These are phyloP conservation scores for Poeciliopsis turrubarensis DNA, from an alignment of 2,113 vertebrate genomes.

Conservation along the genomic window DNA sequence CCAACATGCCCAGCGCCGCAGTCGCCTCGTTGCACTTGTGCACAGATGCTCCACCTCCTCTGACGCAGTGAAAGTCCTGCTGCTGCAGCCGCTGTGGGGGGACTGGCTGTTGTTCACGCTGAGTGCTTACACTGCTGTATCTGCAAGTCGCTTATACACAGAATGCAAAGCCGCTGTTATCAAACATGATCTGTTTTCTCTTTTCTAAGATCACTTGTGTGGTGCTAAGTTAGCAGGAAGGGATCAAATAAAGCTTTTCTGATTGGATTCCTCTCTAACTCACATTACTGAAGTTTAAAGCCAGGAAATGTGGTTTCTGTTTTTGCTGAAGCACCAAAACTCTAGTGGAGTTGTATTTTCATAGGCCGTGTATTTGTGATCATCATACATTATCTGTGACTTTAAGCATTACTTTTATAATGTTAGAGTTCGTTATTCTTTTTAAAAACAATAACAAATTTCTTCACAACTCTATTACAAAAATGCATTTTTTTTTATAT, in stretches of 20 bases:
- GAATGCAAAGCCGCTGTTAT: slow-evolving; percentile 12
- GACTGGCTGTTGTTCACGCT: not conserved
- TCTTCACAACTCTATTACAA: too few species aligned
- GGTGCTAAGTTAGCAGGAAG: slow-evolving; percentile 1
- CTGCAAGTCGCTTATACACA: slow-evolving; percentile 25
- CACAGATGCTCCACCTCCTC: slow-evolving; percentile 29
- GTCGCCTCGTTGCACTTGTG: slow-evolving; percentile 10
- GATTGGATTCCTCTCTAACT: not conserved
- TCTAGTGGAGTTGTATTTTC: too few species aligned
- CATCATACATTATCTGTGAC: too few species aligned
- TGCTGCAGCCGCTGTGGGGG: slow-evolving; percentile 15
- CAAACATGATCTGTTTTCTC: slow-evolving; percentile 8
- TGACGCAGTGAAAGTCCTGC: slow-evolving; percentile 31
- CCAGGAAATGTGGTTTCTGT: too few species aligned
- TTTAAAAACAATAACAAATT: too few species aligned
- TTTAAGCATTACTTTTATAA: too few species aligned
- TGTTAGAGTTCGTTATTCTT: too few species aligned
- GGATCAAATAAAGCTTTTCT: not conserved
- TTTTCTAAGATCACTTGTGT: not conserved
- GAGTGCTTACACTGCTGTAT: not conserved
- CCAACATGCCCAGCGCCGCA: slow-evolving; percentile 3
- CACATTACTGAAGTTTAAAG: not conserved
- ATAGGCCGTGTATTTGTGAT: too few species aligned
- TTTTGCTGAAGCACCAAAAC: too few species aligned
- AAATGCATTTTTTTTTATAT: too few species aligned